These are phyloP conservation scores for Drosophila planitibia DNA, from an alignment of 2,888 invertebrate species.

Conservation along the genomic window DNA sequence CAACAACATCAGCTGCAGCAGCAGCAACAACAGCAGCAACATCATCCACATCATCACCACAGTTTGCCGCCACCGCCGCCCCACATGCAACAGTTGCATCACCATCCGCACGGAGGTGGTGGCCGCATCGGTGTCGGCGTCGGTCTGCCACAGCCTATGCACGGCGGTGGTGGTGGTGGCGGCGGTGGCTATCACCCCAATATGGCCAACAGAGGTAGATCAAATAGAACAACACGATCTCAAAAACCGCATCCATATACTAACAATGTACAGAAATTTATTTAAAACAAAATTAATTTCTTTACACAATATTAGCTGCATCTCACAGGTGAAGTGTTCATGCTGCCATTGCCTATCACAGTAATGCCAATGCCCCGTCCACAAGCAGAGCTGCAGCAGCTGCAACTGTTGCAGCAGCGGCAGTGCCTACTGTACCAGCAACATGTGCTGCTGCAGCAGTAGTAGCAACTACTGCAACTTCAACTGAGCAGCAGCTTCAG, in stretches of 20 bases:
- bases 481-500: conserved; percentile 6
- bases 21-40: conserved; percentile 29
- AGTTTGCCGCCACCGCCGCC: conserved; percentile 65
- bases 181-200: conserved; percentile 74
- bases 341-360: conserved; percentile 74
- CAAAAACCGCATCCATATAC: conserved; percentile 85
- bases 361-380: conserved; percentile 59
- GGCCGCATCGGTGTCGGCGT: conserved; percentile 51
- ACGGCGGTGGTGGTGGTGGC: conserved; percentile 44
- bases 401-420: conserved; percentile 16
- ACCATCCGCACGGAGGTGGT: conserved; percentile 48
- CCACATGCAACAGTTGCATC: conserved; percentile 72
- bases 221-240: conserved; percentile 84
- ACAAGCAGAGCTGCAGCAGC: conserved; percentile 28
- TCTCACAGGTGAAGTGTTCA: conserved; percentile 77
- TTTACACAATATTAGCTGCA: conserved; percentile 79
- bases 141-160: conserved; percentile 57
- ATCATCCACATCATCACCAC: conserved; percentile 50
- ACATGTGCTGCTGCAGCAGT: conserved; percentile 15
- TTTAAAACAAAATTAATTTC: conserved; percentile 81
- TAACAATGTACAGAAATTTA: conserved; percentile 84
- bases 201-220: conserved; percentile 86
- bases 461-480: conserved; percentile 17
- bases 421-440: conserved; percentile 21
- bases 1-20: conserved; percentile 30